Evolutionary conservation across 2,888 invertebrate species (phyloP), one percentile per base, ranked within the genome.

Genomic region (Drosophila vallismaia): DNA sequence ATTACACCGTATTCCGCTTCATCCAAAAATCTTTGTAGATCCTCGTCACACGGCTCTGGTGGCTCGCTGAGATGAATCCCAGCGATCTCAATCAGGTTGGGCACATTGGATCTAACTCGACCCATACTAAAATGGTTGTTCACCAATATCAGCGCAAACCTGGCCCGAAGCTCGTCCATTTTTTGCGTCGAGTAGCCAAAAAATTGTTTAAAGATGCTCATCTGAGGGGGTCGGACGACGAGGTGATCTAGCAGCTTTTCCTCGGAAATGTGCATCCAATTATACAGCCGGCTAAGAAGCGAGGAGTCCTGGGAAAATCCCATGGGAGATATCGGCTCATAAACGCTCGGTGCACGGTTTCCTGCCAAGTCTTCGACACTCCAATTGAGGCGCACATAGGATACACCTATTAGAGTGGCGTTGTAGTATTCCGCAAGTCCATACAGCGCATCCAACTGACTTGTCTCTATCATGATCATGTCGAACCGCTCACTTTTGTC

Each of bases 41-140:
- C 62, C 0, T 12, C 5, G 0, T 76, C 76, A 8, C 87, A 71
- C 0, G 14, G 46, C 0, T 75, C 70, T 0, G 80, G 8, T 3
- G 67, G 67, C 1, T 48, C 56, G 6, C 36, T 5, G 0, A 90
- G 54, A 31, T 91, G 90, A 31, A 89, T 69, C 0, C 91, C 91
- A 1, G 83, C 90, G 28, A 91, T 85, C 56, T 90, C 89, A 2
- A 90, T 69, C 31, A 90, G 79, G 50, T 76, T 90, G 5, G 89
- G 87, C 1, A 86, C 76, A 70, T 88, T 84, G 3, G 91, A 87
- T 9, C 90, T 64, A 0, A 89, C 76, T 1, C 77, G 80, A 0
- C 83, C 82, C 8, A 89, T 58, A 0, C 87, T 87, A 12, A 89
- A 88, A 50, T 90, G 91, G 42, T 88, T 85, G 67, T 92, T 92